A percentile compares a stretch with the other conserved stretches of the same genome.
Conservation (phyloP, 2,797 vertebrate species). For the Sciurus vulgaris region DNA sequence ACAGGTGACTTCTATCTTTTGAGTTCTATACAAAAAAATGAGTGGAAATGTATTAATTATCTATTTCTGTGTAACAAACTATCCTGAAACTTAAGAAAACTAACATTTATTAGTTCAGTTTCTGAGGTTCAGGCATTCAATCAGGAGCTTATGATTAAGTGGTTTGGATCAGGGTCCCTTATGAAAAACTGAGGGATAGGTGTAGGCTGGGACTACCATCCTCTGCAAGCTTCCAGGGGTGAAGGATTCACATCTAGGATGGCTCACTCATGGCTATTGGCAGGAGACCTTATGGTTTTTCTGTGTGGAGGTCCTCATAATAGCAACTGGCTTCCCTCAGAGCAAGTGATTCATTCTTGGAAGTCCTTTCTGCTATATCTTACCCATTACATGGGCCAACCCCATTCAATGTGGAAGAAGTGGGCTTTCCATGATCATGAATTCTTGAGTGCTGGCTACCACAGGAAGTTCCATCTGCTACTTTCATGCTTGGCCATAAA, state of each 20-base stretch:
- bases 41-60: slow-evolving; percentile 38
- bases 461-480: background rate
- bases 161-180: background rate
- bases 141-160: slow-evolving; percentile 51
- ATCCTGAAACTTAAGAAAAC: slow-evolving; percentile 41
- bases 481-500: background rate
- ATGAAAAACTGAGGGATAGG: background rate
- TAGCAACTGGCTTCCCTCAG: background rate
- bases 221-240: background rate
- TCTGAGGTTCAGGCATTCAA: slow-evolving; percentile 41
- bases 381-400: background rate
- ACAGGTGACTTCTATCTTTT: too few species aligned
- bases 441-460: background rate
- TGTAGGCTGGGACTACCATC: background rate
- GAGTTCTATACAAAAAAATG: slow-evolving; percentile 43
- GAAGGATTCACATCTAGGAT: background rate
- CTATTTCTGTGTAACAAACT: slow-evolving; percentile 12
- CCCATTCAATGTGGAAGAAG: background rate
- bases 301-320: background rate
- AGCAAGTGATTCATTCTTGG: background rate
- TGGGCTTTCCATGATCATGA: background rate
- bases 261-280: background rate
- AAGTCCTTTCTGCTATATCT: slow-evolving; percentile 1
- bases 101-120: slow-evolving; percentile 45
- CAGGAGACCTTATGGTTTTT: background rate